Base-by-base conservation (phyloP, 2,113 vertebrate species). In the Platichthys flesus region DNA sequence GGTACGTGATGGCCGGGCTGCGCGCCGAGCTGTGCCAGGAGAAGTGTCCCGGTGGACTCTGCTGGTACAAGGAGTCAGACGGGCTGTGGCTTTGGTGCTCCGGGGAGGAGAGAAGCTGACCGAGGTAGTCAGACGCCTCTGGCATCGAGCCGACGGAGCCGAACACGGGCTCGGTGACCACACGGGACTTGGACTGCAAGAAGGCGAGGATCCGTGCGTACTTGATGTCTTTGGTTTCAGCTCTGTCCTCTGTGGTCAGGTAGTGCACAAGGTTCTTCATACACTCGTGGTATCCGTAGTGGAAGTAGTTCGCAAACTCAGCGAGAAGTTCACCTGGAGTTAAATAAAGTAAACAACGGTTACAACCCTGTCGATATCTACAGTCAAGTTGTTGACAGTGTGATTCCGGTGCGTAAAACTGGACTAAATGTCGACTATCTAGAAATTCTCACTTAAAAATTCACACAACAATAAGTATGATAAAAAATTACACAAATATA, bases 221-320 rank as follows among this genome's bases (percentile, higher is more conserved):
- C 82, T 98, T 98, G 82, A 96, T 96, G 89, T 99, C 98, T 92
- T 98, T 98, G 90, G 97, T 98, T 87, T 99, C 98, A 88, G 96
- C 96, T 58, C 97, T 88, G 90, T 99, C 98, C 89, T 99, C 97
- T 0, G 98, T 98, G 81, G 97, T 99, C 82, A 99, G 93, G 74
- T 99, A 99, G 85, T 99, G 97, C 56, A 99, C 98, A 71, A 99
- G 91, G 89, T 99, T 99, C 91, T 98, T 98, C 97, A 99, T 98
- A 72, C 98, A 99, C 86, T 99, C 97, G 76, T 97, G 97, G 89
- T 99, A 99, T 78, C 98, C 98, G 10, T 97, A 98, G 91, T 99
- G 97, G 85, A 99, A 99, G 72, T 99, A 99, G 91, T 97, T 98
- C n/a, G 98, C 97, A 78, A 99, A 99, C 86, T 99, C 98, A n/a